Conservation (phyloP, 2,888 invertebrate genomes). For the Stenchaetothrips biformis region DNA sequence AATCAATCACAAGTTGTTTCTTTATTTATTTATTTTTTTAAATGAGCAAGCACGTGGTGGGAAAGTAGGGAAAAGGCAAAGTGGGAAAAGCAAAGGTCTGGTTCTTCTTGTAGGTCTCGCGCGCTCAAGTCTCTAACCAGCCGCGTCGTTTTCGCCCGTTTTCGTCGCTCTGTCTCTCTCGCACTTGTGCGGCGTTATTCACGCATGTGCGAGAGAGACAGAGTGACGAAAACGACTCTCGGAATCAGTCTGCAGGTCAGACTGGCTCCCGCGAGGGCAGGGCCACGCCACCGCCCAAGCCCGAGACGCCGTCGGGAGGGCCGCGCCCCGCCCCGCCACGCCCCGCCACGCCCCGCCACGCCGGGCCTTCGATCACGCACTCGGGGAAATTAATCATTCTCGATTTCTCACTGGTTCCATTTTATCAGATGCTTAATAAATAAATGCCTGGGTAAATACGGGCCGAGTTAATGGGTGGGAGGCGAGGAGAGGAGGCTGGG, state of each 20-base stretch:
- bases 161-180: neutral
- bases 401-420: conserved; percentile 6
- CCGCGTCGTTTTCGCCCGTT: neutral
- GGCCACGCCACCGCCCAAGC: too few relatives aligned
- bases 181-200: too few relatives aligned
- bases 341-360: too few relatives aligned
- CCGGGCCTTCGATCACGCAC: too few relatives aligned
- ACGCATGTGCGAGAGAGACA: neutral
- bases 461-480: neutral
- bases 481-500: neutral
- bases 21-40: too few relatives aligned
- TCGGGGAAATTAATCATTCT: neutral
- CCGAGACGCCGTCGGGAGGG: too few relatives aligned
- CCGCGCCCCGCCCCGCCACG: too few relatives aligned
- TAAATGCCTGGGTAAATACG: conserved; percentile 9
- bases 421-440: conserved; percentile 9
- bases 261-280: too few relatives aligned
- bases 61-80: too few relatives aligned
- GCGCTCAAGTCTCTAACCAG: neutral
- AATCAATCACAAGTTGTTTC: too few relatives aligned
- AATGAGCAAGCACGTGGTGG: too few relatives aligned
- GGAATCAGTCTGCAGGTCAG: too few relatives aligned
- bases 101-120: neutral
- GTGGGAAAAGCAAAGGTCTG: neutral
- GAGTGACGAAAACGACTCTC: neutral